A percentile compares a stretch with the other conserved stretches of the same genome.
Conservation (phyloP, 2,797 vertebrate genomes). For the Morus bassanus region DNA sequence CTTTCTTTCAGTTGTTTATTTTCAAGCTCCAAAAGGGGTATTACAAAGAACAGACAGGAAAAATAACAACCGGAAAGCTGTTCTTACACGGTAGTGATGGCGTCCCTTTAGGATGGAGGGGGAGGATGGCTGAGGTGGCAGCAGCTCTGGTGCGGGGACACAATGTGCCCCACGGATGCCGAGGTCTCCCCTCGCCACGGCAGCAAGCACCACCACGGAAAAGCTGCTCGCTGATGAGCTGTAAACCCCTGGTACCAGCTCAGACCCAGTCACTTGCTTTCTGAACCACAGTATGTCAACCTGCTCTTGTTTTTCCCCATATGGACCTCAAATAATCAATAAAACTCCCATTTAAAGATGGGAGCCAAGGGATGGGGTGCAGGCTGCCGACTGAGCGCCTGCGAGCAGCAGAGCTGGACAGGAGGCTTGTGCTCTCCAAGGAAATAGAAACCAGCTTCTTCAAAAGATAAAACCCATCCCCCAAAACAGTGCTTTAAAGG, state of each 20-base stretch:
- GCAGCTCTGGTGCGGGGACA: not conserved
- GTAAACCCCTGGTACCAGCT: not conserved
- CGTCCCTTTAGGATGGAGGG: not conserved
- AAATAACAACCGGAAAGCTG: slow-evolving; percentile 35
- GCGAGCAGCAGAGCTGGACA: not conserved
- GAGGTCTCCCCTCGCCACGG: not conserved
- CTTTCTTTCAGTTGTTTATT: slow-evolving; percentile 14
- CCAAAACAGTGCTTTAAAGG: not conserved
- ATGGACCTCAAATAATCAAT: not conserved
- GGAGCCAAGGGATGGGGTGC: not conserved
- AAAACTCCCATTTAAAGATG: not conserved
- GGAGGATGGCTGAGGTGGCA: not conserved
- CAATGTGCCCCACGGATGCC: fast-evolving
- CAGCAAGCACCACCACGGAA: not conserved
- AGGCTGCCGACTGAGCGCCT: not conserved
- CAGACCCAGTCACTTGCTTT: not conserved
- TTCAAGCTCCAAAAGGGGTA: slow-evolving; percentile 37
- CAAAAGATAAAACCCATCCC: not conserved
- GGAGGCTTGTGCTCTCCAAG: not conserved
- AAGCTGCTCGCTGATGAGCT: not conserved
- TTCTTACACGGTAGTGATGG: not conserved
- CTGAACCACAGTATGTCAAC: not conserved
- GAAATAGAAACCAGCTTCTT: not conserved
- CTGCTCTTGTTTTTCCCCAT: fast-evolving
- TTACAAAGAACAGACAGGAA: slow-evolving; percentile 41